A percentile compares a stretch with the other conserved stretches of the same genome.
Conservation (phyloP, 2,113 vertebrate genomes). For the Strix aluco region DNA sequence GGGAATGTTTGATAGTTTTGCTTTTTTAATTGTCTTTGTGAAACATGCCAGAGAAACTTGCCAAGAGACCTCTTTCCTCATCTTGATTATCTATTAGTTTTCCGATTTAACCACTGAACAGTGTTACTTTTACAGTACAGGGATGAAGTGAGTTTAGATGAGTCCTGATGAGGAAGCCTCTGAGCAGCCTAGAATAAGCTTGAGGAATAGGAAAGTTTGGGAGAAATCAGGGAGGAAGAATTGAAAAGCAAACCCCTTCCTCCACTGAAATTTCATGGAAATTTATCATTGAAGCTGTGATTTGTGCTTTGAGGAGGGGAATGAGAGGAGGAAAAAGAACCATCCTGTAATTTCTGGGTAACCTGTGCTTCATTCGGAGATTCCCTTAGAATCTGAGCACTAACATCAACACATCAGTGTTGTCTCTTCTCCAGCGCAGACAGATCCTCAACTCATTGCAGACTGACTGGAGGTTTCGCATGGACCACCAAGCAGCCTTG, state of each 20-base stretch:
- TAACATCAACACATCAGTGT: background rate
- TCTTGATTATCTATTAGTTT: background rate
- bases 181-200: background rate
- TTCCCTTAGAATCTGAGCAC: background rate
- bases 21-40: background rate
- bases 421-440: background rate
- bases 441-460: background rate
- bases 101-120: background rate
- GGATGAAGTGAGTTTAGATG: background rate
- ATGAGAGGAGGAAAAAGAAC: background rate
- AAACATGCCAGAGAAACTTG: background rate
- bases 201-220: background rate
- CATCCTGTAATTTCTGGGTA: background rate
- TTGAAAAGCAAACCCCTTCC: background rate
- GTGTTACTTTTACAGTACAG: background rate
- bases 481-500: background rate
- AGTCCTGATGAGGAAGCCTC: background rate
- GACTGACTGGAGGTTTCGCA: background rate
- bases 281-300: background rate
- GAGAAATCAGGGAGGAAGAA: background rate
- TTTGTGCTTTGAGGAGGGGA: background rate
- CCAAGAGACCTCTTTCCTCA: background rate
- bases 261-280: background rate
- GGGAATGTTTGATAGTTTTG: background rate
- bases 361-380: background rate